Base-by-base conservation (phyloP, 2,888 invertebrate species). In the Nasonia oneida region DNA sequence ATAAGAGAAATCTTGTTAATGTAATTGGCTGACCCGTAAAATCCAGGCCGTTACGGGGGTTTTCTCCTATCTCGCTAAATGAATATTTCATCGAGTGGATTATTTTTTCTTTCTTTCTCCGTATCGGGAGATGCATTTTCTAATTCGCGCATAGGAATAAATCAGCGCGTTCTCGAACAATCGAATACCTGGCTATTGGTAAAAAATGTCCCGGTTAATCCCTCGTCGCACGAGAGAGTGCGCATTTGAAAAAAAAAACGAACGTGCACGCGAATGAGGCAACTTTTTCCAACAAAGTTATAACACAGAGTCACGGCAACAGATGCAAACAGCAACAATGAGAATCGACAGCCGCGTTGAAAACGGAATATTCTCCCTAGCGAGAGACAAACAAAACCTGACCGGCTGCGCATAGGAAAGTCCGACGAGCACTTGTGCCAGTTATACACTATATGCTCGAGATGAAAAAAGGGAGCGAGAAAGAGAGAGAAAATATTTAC, bases 1-100 rank as follows among this genome's bases (percentile, higher is more conserved):
- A 23, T 61, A 18, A 47, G 33, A 50, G 33, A 77, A 84, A 70
- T 80, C 80, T 84, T 85, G 64, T 77, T 85, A 81, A 77, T 71
- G 53, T 75, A 81, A 85, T 81, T 81, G 81, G 61, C 76, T n/a
- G 61, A n/a, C 61, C 67, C 23, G 71, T 37, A 37, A 75, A 75
- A 84, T 80, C 64, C 67, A 29, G 79, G 47, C 73, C 42, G 37
- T 79, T 78, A 83, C 57, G 23, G n/a, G 5, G 57, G 53, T 70
- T 82, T 75, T 82, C 76, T 81, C 74, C 57, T 8, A 12, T 2
- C 29, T 29, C 53, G 14, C 23, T 0, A 8, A 61, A 61, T 61
- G 57, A 61, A 61, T 61, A 61, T 61, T 61, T 81, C 47, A 53
- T 71, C 67, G 79, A n/a, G 53, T 15, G 37, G 50, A 50, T 29